A percentile compares a stretch with the other conserved stretches of the same genome.
Conservation (phyloP, 1,140 invertebrate species). For the Leptopilina clavipes region DNA sequence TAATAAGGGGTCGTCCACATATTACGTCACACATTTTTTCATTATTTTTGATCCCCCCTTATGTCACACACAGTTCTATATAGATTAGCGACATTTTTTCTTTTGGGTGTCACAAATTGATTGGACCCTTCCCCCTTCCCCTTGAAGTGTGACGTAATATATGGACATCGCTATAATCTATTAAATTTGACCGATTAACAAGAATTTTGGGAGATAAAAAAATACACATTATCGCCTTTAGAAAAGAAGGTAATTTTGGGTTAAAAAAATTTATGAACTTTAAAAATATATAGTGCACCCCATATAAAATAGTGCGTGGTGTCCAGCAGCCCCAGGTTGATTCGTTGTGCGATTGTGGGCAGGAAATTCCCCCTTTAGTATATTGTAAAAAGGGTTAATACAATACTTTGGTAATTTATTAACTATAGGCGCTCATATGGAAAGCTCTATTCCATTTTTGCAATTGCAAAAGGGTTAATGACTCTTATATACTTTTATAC, state of each 20-base stretch:
- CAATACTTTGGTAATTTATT: constrained; percentile 30
- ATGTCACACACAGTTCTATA: no score
- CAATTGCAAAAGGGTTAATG: constrained; percentile 23
- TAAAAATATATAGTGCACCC: neutral
- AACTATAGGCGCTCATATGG: constrained; percentile 14
- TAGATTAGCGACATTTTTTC: no score
- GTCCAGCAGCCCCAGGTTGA: neutral
- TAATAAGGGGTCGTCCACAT: no score
- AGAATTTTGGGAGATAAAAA: no score
- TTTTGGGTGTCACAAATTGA: no score
- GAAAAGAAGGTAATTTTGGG: neutral
- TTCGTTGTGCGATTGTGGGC: constrained; percentile 19
- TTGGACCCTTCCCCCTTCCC: no score
- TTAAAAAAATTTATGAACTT: neutral
- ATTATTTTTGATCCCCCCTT: no score
- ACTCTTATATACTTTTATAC: constrained; percentile 1
- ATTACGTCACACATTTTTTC: no score
- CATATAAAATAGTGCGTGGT: neutral
- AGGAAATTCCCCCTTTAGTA: constrained; percentile 15
- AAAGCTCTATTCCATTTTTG: constrained; percentile 14
- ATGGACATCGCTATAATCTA: no score
- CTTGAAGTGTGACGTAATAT: no score
- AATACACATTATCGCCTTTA: neutral
- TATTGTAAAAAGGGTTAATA: constrained; percentile 14
- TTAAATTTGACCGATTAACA: no score